Evolutionary conservation across 1,140 invertebrate genomes (phyloP).

Genomic region (Zaprionus tsacasi): DNA sequence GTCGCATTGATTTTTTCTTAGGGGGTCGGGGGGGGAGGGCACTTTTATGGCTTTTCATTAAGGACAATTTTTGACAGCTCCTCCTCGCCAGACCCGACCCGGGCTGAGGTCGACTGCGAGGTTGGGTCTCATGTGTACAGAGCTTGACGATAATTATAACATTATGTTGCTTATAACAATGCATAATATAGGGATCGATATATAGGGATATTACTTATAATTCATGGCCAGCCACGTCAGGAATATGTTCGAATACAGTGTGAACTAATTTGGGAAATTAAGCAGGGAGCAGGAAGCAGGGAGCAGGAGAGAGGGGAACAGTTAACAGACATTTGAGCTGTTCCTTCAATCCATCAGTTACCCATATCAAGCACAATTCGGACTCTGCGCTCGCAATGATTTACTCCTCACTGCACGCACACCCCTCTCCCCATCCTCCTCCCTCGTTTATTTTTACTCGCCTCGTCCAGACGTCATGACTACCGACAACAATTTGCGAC

Average conservation of each 20-base stretch:
- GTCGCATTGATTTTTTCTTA: slow-evolving; percentile 65
- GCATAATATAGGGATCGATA: too few relatives aligned
- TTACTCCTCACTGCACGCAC: background rate
- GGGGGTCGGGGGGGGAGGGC: slow-evolving; percentile 21
- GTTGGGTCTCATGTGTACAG: slow-evolving; percentile 25
- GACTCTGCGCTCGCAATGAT: background rate
- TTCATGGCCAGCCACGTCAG: background rate
- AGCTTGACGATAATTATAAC: slow-evolving; percentile 12
- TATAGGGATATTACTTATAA: background rate
- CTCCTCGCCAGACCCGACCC: slow-evolving; percentile 16
- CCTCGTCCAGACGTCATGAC: slow-evolving; percentile 11
- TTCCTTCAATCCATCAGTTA: background rate
- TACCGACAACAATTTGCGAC: slow-evolving; percentile 28
- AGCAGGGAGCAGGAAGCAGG: too few relatives aligned
- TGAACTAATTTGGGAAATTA: background rate
- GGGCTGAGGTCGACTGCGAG: too few relatives aligned
- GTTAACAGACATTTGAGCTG: slow-evolving; percentile 1
- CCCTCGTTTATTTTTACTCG: slow-evolving; percentile 29
- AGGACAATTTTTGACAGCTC: slow-evolving; percentile 67
- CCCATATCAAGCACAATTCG: background rate
- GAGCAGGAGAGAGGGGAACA: background rate
- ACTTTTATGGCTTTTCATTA: slow-evolving; percentile 76
- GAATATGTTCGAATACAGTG: background rate
- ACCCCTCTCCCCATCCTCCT: background rate
- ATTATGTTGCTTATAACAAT: background rate